A percentile compares a stretch with the other conserved stretches of the same genome.
Conservation (phyloP, 2,888 invertebrate genomes). For the Drosophila sordidapex region DNA sequence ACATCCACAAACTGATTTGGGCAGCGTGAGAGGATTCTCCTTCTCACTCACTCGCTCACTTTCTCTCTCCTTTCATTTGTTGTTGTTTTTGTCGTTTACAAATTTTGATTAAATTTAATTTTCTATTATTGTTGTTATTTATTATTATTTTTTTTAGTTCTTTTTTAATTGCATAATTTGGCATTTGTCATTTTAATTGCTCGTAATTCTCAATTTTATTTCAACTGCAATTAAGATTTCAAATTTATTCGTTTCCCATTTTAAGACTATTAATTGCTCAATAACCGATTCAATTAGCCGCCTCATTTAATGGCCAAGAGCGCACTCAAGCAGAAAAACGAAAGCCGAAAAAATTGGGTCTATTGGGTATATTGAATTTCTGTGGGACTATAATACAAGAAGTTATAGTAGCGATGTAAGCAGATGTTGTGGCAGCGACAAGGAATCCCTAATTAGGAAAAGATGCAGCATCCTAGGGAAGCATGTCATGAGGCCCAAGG, state of each 20-base stretch:
- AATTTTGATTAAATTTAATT: conserved; percentile 58
- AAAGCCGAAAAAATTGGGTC: neutral
- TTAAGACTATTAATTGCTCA: conserved; percentile 58
- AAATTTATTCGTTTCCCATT: conserved; percentile 29
- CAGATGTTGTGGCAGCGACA: too few relatives aligned
- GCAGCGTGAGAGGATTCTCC: neutral
- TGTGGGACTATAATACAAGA: neutral
- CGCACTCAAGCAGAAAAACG: conserved; percentile 37
- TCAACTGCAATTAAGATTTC: conserved; percentile 40
- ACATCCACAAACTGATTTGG: conserved; percentile 22
- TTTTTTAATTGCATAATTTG: conserved; percentile 21
- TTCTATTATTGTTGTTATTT: conserved; percentile 21
- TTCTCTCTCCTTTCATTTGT: conserved; percentile 53
- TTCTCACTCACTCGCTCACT: neutral
- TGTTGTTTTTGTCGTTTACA: conserved; percentile 54
- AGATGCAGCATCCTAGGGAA: too few relatives aligned
- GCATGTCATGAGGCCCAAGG: too few relatives aligned
- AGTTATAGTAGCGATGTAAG: neutral
- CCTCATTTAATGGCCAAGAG: conserved; percentile 54
- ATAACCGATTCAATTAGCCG: conserved; percentile 60
- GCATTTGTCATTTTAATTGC: conserved; percentile 9
- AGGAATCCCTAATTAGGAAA: too few relatives aligned
- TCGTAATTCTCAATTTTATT: conserved; percentile 10
- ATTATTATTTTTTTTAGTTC: conserved; percentile 12
- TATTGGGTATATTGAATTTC: neutral